These are phyloP conservation scores for Anneissia japonica DNA, from an alignment of 35 echinoderm and acorn worm genomes.

Conservation along the genomic window DNA sequence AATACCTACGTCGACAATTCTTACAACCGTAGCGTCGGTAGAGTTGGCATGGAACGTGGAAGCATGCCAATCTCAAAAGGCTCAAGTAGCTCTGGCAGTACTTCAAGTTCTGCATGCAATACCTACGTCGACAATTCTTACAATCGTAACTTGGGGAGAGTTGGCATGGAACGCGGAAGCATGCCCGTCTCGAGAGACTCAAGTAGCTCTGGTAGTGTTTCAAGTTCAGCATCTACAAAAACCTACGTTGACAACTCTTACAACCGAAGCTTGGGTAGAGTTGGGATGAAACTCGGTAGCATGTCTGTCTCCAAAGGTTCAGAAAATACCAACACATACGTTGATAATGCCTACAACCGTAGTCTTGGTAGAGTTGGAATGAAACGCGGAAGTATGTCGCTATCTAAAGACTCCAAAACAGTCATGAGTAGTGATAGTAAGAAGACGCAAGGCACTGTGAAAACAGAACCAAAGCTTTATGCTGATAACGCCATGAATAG, in stretches of 20 bases:
- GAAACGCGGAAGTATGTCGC: slow-evolving; percentile 12
- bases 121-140: slow-evolving; percentile 4
- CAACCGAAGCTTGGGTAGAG: slow-evolving; percentile 39
- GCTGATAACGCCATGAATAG: slow-evolving; percentile 35
- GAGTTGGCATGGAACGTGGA: slow-evolving; percentile 25
- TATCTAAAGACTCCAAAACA: neutral
- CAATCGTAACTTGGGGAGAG: slow-evolving; percentile 8
- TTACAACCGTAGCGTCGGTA: slow-evolving; percentile 11
- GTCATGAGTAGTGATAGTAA: neutral
- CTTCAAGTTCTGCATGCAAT: neutral
- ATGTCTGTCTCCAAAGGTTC: slow-evolving; percentile 6
- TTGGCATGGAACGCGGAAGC: neutral
- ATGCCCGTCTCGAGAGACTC: slow-evolving; percentile 5
- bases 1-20: slow-evolving; percentile 11
- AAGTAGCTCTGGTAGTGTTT: neutral
- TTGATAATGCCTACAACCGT: slow-evolving; percentile 22
- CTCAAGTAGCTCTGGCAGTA: neutral
- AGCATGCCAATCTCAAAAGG: slow-evolving; percentile 17
- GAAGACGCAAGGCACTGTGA: neutral
- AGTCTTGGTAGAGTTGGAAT: slow-evolving; percentile 9
- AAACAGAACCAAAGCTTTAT: neutral
- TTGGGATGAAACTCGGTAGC: slow-evolving; percentile 11
- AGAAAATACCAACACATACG: neutral
- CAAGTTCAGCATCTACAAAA: neutral
- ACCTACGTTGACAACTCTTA: slow-evolving; percentile 43